A percentile compares a stretch with the other conserved stretches of the same genome.
phyloP scores from a whole-genome alignment of 1,140 invertebrate genomes.

The Acyrthosiphon pisum region DNA sequence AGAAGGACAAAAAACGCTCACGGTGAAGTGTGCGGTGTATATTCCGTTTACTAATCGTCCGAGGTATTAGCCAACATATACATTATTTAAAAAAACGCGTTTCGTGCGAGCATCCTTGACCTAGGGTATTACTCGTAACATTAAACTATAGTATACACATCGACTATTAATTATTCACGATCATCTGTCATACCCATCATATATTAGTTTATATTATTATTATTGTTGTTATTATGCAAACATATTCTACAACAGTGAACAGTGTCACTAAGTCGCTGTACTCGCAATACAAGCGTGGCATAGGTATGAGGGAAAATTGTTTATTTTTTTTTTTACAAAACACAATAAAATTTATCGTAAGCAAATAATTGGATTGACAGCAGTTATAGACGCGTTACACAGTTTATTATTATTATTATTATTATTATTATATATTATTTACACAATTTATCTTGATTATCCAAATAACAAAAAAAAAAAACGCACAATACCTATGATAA shows the following conservation, averaged over 20 bases:
- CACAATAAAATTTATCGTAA: neutral
- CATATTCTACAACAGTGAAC: neutral
- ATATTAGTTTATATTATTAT: neutral
- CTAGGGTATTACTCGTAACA: neutral
- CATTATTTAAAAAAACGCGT: neutral
- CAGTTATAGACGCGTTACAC: neutral
- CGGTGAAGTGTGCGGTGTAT: no score
- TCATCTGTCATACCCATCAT: neutral
- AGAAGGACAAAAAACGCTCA: neutral
- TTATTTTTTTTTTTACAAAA: neutral
- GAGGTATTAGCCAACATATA: neutral
- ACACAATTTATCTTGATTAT: neutral
- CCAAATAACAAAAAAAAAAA: neutral
- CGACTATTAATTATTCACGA: neutral
- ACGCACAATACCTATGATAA: neutral
- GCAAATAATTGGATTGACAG: neutral
- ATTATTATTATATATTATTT: no score
- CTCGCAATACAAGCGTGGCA: no score
- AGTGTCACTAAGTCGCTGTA: no score
- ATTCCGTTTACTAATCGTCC: no score
- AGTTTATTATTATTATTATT: no score
- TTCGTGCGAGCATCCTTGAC: neutral
- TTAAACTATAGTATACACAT: neutral
- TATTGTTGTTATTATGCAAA: neutral
- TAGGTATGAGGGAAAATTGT: no score